Evolutionary conservation across 2,797 vertebrate species (phyloP).

Genomic region (Sylvilagus floridanus): DNA sequence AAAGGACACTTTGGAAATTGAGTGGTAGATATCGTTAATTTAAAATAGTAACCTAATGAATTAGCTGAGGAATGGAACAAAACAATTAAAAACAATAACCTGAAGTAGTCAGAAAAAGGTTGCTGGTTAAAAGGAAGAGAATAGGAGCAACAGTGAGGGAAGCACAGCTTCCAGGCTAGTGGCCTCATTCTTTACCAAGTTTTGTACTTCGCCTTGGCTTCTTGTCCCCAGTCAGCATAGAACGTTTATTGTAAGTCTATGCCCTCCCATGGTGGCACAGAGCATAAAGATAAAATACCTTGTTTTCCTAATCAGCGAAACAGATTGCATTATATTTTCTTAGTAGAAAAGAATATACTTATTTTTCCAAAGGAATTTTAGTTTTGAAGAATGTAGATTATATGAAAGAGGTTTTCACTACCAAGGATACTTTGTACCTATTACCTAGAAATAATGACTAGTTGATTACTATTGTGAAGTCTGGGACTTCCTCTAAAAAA

Average conservation of each 20-base stretch:
- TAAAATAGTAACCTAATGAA: slow-evolving; percentile 3
- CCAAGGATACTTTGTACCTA: slow-evolving; percentile 2
- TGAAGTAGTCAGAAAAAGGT: not conserved
- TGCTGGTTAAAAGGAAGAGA: not conserved
- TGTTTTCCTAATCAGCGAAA: slow-evolving; percentile 36
- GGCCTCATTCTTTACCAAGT: not conserved
- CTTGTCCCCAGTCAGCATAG: not conserved
- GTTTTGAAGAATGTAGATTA: slow-evolving; percentile 41
- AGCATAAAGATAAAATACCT: not conserved
- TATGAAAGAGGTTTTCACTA: slow-evolving; percentile 27
- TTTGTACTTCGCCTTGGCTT: not conserved
- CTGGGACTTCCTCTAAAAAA: slow-evolving; percentile 57
- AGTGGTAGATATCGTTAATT: not conserved
- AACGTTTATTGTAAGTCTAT: not conserved
- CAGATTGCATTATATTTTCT: not conserved
- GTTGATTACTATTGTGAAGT: slow-evolving; percentile 1
- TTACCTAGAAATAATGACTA: slow-evolving; percentile 55
- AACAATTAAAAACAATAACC: not conserved
- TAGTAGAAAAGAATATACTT: not conserved
- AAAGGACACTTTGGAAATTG: slow-evolving; percentile 56
- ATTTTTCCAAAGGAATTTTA: not conserved
- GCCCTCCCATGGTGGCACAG: not conserved
- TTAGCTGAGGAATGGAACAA: slow-evolving; percentile 19
- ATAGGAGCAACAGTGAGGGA: not conserved
- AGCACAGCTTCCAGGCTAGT: not conserved